These are phyloP conservation scores for Cynoglossus semilaevis DNA, from an alignment of 2,113 vertebrate species.

Conservation along the genomic window DNA sequence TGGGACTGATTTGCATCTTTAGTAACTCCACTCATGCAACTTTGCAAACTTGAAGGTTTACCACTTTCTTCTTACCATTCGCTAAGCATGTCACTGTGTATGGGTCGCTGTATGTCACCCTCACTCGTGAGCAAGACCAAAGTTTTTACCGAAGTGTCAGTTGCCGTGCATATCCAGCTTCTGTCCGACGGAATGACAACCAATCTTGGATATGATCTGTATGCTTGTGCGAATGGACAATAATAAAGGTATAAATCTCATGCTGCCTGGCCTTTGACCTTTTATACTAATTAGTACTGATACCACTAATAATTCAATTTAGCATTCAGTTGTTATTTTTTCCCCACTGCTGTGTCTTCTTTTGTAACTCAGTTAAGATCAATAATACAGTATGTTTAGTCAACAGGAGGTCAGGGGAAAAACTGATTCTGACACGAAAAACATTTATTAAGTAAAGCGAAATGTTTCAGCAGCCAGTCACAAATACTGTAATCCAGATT, in stretches of 20 bases:
- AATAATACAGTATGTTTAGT: too few species aligned
- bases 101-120: conserved; percentile 54
- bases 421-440: too few species aligned
- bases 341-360: too few species aligned
- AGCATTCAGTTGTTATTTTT: background rate
- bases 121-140: conserved; percentile 62
- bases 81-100: conserved; percentile 74
- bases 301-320: background rate
- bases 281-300: background rate
- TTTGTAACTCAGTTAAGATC: too few species aligned
- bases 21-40: conserved; percentile 44
- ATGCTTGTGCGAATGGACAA: conserved; percentile 77
- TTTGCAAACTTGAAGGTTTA: conserved; percentile 54
- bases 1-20: conserved; percentile 18
- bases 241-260: conserved; percentile 81
- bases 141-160: conserved; percentile 68
- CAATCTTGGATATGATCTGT: conserved; percentile 53
- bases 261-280: conserved; percentile 2
- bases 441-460: too few species aligned
- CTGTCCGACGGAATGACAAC: conserved; percentile 49
- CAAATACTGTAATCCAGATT: too few species aligned
- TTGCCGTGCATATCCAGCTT: conserved; percentile 46
- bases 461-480: too few species aligned
- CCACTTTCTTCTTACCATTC: conserved; percentile 48
- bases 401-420: too few species aligned